Percentiles rank a stretch among this genome's conserved stretches.
Evolutionary conservation across 2,113 vertebrate species (phyloP).

Genomic region (Mobula hypostoma): DNA sequence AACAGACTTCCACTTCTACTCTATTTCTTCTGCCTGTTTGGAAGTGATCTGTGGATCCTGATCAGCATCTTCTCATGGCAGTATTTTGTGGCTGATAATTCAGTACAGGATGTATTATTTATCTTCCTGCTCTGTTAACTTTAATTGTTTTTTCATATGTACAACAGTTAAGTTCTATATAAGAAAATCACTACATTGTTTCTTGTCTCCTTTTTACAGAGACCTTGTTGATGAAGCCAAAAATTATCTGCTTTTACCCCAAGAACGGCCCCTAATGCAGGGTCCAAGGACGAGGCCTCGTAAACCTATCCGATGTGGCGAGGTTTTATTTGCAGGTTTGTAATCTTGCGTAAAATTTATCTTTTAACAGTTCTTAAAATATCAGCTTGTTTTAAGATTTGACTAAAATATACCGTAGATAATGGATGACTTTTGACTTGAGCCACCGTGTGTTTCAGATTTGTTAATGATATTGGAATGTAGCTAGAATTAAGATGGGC

Average conservation of each 20-base stretch:
- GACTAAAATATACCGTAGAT: background rate
- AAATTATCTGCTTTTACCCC: constrained; percentile 92
- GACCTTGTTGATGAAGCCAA: constrained; percentile 97
- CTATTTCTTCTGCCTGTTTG: background rate
- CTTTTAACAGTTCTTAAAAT: background rate
- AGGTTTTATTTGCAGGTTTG: constrained; percentile 93
- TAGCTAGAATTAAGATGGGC: too few species aligned
- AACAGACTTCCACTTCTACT: too few species aligned
- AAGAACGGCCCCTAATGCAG: constrained; percentile 95
- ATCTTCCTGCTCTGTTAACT: background rate
- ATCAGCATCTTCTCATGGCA: background rate
- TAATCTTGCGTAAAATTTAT: background rate
- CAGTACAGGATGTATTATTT: background rate
- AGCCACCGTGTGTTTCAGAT: background rate
- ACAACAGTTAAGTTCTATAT: background rate
- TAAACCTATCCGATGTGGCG: constrained; percentile 94
- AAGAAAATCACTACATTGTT: background rate
- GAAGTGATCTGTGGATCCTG: background rate
- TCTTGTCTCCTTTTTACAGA: constrained; percentile 51
- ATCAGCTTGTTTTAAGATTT: background rate
- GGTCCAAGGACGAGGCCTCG: constrained; percentile 87
- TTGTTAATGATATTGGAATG: too few species aligned
- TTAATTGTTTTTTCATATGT: background rate
- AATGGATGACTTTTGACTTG: background rate
- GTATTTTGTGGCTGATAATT: background rate